Evolutionary conservation across 2,888 invertebrate genomes (phyloP).

Genomic region (Polydrusus tereticollis): DNA sequence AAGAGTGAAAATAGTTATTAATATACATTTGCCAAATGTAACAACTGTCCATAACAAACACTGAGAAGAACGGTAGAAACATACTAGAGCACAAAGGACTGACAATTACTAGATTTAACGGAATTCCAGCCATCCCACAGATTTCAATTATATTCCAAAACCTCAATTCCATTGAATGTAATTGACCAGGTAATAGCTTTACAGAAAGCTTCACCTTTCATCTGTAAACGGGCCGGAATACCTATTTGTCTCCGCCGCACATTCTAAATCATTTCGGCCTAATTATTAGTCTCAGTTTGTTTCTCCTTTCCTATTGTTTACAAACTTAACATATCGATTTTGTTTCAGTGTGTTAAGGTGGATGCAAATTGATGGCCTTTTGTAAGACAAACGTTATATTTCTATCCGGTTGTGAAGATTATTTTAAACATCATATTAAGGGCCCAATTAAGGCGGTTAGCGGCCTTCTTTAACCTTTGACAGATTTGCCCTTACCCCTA

Average conservation of each 20-base stretch:
- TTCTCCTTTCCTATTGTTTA: constrained; percentile 35
- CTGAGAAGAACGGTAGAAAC: constrained; percentile 42
- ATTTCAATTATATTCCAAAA: constrained; percentile 68
- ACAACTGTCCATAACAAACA: constrained; percentile 30
- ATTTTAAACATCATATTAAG: too few species aligned
- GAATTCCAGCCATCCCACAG: constrained; percentile 67
- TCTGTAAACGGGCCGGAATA: constrained; percentile 59
- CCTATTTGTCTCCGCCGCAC: constrained; percentile 53
- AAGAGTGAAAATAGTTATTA: constrained; percentile 1
- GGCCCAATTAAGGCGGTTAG: too few species aligned
- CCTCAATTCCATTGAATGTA: constrained; percentile 67
- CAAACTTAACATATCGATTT: constrained; percentile 22
- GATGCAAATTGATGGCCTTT: too few species aligned
- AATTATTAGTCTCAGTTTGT: constrained; percentile 42
- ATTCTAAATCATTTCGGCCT: constrained; percentile 46
- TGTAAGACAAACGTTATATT: too few species aligned
- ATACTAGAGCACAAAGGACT: constrained; percentile 58
- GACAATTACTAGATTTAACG: constrained; percentile 67
- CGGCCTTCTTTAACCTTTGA: too few species aligned
- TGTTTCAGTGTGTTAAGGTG: not conserved
- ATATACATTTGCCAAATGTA: constrained; percentile 17
- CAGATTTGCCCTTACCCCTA: too few species aligned
- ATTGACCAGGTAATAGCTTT: constrained; percentile 68
- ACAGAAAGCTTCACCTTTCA: constrained; percentile 66
- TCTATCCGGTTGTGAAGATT: too few species aligned